These are phyloP conservation scores for Drosophila serrata DNA, from an alignment of 1,140 invertebrate species.

Conservation along the genomic window DNA sequence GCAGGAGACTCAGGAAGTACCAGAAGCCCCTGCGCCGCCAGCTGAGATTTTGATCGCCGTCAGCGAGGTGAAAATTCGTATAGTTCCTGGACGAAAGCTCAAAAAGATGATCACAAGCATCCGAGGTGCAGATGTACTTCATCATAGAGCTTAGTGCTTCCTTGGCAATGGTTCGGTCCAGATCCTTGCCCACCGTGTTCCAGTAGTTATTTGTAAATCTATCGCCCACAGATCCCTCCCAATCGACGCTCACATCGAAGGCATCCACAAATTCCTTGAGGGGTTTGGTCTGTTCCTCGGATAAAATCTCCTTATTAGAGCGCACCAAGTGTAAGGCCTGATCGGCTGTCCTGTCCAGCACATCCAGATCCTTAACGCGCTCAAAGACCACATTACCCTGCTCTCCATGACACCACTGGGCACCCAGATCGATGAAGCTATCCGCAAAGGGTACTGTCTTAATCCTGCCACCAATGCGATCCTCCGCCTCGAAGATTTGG, in stretches of 20 bases:
- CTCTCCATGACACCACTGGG: slow-evolving; percentile 92
- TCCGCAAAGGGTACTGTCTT: slow-evolving; percentile 87
- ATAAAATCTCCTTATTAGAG: slow-evolving; percentile 77
- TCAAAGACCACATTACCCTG: slow-evolving; percentile 89
- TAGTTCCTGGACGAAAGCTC: slow-evolving; percentile 87
- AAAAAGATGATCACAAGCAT: slow-evolving; percentile 87
- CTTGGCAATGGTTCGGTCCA: slow-evolving; percentile 68
- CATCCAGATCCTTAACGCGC: slow-evolving; percentile 87
- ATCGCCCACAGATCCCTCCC: slow-evolving; percentile 85
- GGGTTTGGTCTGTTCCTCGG: slow-evolving; percentile 51
- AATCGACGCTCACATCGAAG: slow-evolving; percentile 39
- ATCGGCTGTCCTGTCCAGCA: slow-evolving; percentile 84
- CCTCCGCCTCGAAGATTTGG: slow-evolving; percentile 88
- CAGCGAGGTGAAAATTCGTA: slow-evolving; percentile 86
- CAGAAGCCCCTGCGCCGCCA: slow-evolving; percentile 88
- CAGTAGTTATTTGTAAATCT: slow-evolving; percentile 84
- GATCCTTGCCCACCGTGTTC: slow-evolving; percentile 34
- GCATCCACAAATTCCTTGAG: slow-evolving; percentile 29
- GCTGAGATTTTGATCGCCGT: slow-evolving; percentile 87
- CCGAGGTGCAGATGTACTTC: slow-evolving; percentile 86
- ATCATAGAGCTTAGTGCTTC: slow-evolving; percentile 85
- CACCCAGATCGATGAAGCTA: slow-evolving; percentile 92
- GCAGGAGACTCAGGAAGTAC: slow-evolving; percentile 87
- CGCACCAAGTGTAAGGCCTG: slow-evolving; percentile 74
- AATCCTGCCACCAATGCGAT: slow-evolving; percentile 90